Percentiles rank a stretch among this genome's conserved stretches.
Conservation (phyloP, 2,888 invertebrate genomes). For the Odontocolon sp. region DNA sequence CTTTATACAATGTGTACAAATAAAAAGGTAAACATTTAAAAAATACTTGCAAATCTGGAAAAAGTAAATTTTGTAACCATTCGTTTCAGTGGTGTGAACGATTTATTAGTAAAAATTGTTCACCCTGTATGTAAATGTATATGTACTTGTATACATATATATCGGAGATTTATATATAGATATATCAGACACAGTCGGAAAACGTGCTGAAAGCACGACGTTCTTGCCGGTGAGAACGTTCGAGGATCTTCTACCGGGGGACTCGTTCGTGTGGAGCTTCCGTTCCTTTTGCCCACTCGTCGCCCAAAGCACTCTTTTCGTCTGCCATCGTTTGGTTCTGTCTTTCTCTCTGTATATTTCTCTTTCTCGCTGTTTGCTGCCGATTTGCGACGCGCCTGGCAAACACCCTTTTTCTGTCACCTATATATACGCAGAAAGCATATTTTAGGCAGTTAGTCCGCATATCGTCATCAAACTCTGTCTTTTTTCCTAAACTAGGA, state of each 20-base stretch:
- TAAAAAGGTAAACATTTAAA: no score
- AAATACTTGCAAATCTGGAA: no score
- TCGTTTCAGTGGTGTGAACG: no score
- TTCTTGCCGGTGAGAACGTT: conserved; percentile 54
- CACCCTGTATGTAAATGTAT: no score
- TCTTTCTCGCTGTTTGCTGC: not conserved
- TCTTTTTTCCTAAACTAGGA: no score
- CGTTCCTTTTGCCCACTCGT: conserved; percentile 40
- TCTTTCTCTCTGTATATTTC: not conserved
- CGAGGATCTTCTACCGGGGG: conserved; percentile 47
- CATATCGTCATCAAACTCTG: no score
- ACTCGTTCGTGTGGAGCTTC: conserved; percentile 44
- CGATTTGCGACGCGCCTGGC: not conserved
- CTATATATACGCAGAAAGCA: not conserved
- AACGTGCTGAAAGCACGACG: conserved; percentile 37
- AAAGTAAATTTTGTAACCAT: no score
- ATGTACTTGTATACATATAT: no score
- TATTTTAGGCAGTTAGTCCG: no score
- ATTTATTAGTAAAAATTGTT: no score
- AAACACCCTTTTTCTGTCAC: no score
- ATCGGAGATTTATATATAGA: not conserved
- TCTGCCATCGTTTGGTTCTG: not conserved
- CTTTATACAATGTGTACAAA: no score
- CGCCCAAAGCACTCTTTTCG: conserved; percentile 27
- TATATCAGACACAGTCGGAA: not conserved